Evolutionary conservation across 2,113 vertebrate species (phyloP), one percentile per base, ranked within the genome.

Genomic region (Pollachius pollachius): DNA sequence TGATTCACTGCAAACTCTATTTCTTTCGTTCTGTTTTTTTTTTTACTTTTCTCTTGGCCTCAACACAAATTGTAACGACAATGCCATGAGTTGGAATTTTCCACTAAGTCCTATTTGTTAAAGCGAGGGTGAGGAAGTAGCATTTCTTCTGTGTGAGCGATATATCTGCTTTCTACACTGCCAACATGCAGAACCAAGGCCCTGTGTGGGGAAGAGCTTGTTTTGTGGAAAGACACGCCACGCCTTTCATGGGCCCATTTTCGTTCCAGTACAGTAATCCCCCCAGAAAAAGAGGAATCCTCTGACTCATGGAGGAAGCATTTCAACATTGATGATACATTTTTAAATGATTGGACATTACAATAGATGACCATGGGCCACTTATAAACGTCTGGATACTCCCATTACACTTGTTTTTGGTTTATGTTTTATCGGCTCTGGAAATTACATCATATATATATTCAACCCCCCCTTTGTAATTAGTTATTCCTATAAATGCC

Each of bases 1-100:
- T 91, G 93, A 94, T 95, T 96, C 94, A 92, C 94, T 95, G 95
- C 94, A 94, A 93, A 94, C 93, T 92, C 90, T 91, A 15, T 91
- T 91, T 82, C 89, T 91, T 94, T 93, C 89, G 83, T 94, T 92
- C 67, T 60, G 91, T 91, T 83, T 89, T 91, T 90, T 84, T 86
- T 87, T 85, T 81, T 91, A 90, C 92, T 93, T 92, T 93, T 92
- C 93, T 92, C 90, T 93, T 94, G 92, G 92, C 95, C 93, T 94
- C 91, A 94, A 94, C 95, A 93, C 95, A 93, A 89, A 87, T 92
- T 94, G 93, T 95, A 90, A 92, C 91, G 92, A 90, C 90, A 94
- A 93, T 94, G 94, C 92, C 92, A 88, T 92, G 94, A 92, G 85
- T 92, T 92, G 91, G 93, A 88, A 93, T 92, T 90, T 91, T 94